These are phyloP conservation scores for Loxodonta africana DNA, from an alignment of 2,113 vertebrate genomes.

Conservation along the genomic window DNA sequence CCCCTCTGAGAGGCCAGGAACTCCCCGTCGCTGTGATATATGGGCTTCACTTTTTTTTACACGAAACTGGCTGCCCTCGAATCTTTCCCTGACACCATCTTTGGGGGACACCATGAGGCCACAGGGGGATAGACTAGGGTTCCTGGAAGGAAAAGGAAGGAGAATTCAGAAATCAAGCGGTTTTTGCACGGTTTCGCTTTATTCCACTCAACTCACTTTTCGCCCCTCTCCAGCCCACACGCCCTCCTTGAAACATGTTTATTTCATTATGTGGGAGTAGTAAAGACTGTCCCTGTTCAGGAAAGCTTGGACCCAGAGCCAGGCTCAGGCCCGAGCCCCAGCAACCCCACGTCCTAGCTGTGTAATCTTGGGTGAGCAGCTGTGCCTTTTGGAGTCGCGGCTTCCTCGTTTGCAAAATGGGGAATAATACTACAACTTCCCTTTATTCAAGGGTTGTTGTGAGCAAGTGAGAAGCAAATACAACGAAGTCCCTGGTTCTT, in stretches of 20 bases:
- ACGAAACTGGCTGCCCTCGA: neutral
- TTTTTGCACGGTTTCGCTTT: conserved; percentile 41
- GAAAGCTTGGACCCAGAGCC: neutral
- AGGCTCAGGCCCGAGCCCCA: neutral
- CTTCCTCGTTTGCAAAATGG: neutral
- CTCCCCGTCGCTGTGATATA: conserved; percentile 28
- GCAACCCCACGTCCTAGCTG: neutral
- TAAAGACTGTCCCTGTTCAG: neutral
- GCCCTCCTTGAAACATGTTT: neutral
- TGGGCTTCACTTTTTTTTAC: conserved; percentile 40
- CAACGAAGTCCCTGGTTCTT: neutral
- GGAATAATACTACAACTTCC: neutral
- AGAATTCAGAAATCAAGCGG: neutral
- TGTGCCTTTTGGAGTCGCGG: neutral
- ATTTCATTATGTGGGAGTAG: neutral
- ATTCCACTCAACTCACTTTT: neutral
- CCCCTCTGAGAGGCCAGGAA: conserved; percentile 55
- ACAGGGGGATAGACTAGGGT: neutral
- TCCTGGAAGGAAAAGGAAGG: neutral
- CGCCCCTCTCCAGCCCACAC: neutral
- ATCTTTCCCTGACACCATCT: conserved; percentile 35
- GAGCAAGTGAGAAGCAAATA: neutral
- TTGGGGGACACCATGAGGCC: conserved; percentile 7
- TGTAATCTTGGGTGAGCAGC: neutral
- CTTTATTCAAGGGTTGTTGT: neutral